Evolutionary conservation across 2,797 vertebrate species (phyloP), one percentile per base, ranked within the genome.

Genomic region (Hemitrygon akajei): DNA sequence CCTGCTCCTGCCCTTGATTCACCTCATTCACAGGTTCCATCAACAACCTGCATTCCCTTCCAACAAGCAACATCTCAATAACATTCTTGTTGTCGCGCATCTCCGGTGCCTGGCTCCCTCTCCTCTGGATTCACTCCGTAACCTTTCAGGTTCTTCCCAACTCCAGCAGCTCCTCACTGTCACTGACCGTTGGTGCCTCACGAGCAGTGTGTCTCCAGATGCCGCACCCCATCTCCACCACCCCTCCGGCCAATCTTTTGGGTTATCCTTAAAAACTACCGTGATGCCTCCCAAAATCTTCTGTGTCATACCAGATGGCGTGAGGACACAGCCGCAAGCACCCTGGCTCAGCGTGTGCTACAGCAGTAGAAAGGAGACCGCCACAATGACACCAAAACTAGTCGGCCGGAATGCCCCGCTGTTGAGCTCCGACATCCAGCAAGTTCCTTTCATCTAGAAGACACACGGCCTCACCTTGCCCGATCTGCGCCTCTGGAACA

Each of bases 401-500:
- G 9, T 0, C 22, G 20, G 71, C 71, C 27, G 25, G 9, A 7
- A 30, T 2, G 2, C 11, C 47, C 9, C 1, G 2, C 22, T 2
- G 11, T 0, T 0, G 10, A 58, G 25, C 58, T n/a, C 12, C 56
- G 58, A 27, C 10, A 58, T 5, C 12, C 56, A 25, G 56, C 82
- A 25, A 37, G 1, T 9, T 56, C 37, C 27, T 60, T 30, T 4
- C 89, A 18, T 0, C 3, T 11, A 63, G 7, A 3, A 22, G 20
- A 93, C 56, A 71, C 22, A 12, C 18, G n/a, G 60, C 11, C 96
- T 94, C 94, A 99, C 99, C 99, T 97, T 99, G 99, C 87, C 99
- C 99, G 0, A 97, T 97, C 58, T 99, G 99, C 47, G 99, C 98
- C 95, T 99, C 99, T 0, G 98, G 99, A 22, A 99, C 99, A 92